Percentiles rank a stretch among this genome's conserved stretches.
Evolutionary conservation across 92 coral and sea anemone genomes (phyloP).

Genomic region (Umimayanthus chanpuru): DNA sequence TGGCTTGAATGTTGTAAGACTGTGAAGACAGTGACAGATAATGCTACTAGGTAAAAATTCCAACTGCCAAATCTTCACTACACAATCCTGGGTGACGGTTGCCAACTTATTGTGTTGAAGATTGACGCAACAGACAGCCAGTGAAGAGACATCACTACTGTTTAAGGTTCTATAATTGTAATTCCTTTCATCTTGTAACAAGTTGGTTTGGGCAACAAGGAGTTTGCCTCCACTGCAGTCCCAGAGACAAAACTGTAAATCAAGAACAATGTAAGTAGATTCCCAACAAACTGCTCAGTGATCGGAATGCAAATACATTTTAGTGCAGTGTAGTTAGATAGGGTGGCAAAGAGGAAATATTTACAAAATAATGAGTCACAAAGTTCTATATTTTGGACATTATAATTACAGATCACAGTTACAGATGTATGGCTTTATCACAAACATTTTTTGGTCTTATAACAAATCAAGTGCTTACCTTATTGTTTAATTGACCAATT

Average conservation of each 20-base stretch:
- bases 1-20: conserved; percentile 74
- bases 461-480: conserved; percentile 44
- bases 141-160: conserved; percentile 36
- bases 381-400: too few relatives aligned
- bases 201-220: conserved; percentile 64
- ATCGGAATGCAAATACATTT: too few relatives aligned
- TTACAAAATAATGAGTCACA: too few relatives aligned
- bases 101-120: conserved; percentile 79
- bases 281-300: not conserved
- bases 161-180: conserved; percentile 28
- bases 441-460: too few relatives aligned
- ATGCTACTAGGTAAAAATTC: conserved; percentile 61
- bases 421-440: too few relatives aligned
- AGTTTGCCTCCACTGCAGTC: conserved; percentile 63
- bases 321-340: too few relatives aligned
- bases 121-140: conserved; percentile 76
- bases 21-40: conserved; percentile 73
- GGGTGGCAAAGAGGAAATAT: too few relatives aligned
- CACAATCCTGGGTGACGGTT: conserved; percentile 83
- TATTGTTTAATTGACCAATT: conserved; percentile 72
- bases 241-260: conserved; percentile 75
- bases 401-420: too few relatives aligned
- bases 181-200: conserved; percentile 43
- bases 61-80: conserved; percentile 80
- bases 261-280: too few relatives aligned